Base-by-base conservation (phyloP, 2,113 vertebrate species). In the Phasianus colchicus region DNA sequence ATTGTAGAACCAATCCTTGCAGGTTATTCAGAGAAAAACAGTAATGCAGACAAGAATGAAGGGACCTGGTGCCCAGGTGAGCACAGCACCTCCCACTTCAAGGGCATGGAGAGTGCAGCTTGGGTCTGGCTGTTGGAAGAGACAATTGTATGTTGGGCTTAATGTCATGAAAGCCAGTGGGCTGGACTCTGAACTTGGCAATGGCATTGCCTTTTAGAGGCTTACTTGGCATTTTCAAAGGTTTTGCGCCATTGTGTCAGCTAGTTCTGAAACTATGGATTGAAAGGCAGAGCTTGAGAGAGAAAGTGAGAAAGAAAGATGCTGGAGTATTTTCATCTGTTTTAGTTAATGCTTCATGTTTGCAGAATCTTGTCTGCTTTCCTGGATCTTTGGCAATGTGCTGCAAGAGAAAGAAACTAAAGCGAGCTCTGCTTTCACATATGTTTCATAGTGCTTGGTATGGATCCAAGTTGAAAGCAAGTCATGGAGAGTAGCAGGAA, bases 271-370 rank as follows among this genome's bases (percentile, higher is more conserved):
- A 87, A 74, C 57, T 9, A 25, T 65, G 70, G 73, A 36, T 13
- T 50, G 83, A 89, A 74, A 0, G 0, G 45, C 36, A 92, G 69
- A 90, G 76, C 75, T 86, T 50, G 61, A 18, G n/a, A 45, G 69
- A 81, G 40, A 45, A 81, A 76, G 69, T 2, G 45, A 93, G 67
- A 71, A 71, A 65, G 71, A 57, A 38, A 83, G 74, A 69, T 85
- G 54, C 57, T 89, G 52, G 78, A 81, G 40, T 71, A 74, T 92
- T 96, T 93, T 86, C 45, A 83, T 88, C 86, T 93, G 63, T 79
- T 95, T 90, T 88, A 50, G 69, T 90, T 96, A 85, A 77, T 90
- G 61, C 82, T 86, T 60, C 64, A 58, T 76, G 69, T 94, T 95
- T 93, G 79, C 81, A 84, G 85, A 95, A 83, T 75, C 89, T 82